Conservation (phyloP, 2,797 vertebrate genomes). For the Atherinosoma microstoma region DNA sequence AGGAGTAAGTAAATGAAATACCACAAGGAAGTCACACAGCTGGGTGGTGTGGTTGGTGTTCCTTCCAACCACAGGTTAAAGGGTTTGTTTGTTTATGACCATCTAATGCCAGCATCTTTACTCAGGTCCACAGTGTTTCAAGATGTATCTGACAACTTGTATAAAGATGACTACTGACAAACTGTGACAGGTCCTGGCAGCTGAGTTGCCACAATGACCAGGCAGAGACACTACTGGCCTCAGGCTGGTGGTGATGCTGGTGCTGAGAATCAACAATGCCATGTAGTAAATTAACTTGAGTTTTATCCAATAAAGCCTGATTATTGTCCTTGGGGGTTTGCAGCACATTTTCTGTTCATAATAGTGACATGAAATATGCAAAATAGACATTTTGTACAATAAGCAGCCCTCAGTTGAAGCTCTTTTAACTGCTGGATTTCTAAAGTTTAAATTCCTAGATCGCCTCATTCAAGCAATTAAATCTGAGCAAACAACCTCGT, state of each 20-base stretch:
- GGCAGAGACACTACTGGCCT: conserved; percentile 22
- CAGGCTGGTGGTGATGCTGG: conserved; percentile 11
- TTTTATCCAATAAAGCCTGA: conserved; percentile 1
- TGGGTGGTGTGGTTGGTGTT: conserved; percentile 1
- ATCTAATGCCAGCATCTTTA: conserved; percentile 14
- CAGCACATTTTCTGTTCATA: not conserved
- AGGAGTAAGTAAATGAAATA: conserved; percentile 1
- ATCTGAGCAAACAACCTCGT: conserved; percentile 3
- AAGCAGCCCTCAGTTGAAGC: not conserved
- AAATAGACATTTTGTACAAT: conserved; percentile 5
- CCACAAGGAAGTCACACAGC: conserved; percentile 20
- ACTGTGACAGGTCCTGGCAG: conserved; percentile 35
- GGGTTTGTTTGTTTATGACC: conserved; percentile 4
- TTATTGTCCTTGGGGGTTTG: not conserved
- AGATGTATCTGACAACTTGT: conserved; percentile 23
- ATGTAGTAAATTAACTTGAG: conserved; percentile 6
- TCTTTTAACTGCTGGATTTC: conserved; percentile 8
- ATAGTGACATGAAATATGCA: not conserved
- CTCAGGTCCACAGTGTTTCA: conserved; percentile 10
- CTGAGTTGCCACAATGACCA: conserved; percentile 29
- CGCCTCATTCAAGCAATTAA: conserved; percentile 5
- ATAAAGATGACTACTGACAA: conserved; percentile 33
- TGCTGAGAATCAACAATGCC: conserved; percentile 13
- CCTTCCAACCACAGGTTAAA: conserved; percentile 18
- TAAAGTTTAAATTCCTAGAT: conserved; percentile 5